These are phyloP conservation scores for Hoplias malabaricus DNA, from an alignment of 2,113 vertebrate species.

Conservation along the genomic window DNA sequence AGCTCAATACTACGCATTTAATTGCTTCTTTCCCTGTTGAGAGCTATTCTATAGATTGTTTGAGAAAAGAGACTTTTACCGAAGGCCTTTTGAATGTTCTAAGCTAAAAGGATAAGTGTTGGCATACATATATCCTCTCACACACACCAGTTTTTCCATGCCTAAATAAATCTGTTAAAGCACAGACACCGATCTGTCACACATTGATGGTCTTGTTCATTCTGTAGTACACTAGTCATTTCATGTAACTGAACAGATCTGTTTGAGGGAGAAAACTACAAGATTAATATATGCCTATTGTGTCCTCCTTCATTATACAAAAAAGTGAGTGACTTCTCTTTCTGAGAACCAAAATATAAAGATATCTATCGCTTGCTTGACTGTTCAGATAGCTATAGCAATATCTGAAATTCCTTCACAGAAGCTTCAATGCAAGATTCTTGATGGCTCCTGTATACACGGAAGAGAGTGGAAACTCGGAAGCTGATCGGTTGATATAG, in stretches of 20 bases:
- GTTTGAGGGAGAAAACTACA: slow-evolving; percentile 1
- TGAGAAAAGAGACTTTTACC: background rate
- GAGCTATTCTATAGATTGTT: background rate
- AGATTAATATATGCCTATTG: slow-evolving; percentile 6
- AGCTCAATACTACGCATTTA: background rate
- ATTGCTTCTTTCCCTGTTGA: background rate
- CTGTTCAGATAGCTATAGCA: slow-evolving; percentile 4
- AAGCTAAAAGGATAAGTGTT: background rate
- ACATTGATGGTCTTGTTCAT: slow-evolving; percentile 7
- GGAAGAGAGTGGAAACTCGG: background rate
- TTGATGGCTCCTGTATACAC: background rate
- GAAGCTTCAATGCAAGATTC: background rate
- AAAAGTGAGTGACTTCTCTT: background rate
- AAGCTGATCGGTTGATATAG: background rate
- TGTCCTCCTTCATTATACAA: slow-evolving; percentile 21
- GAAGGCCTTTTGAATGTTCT: slow-evolving; percentile 1
- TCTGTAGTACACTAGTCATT: slow-evolving; percentile 19
- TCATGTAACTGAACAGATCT: slow-evolving; percentile 8
- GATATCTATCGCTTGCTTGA: background rate
- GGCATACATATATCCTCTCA: background rate
- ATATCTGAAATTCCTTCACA: slow-evolving; percentile 2
- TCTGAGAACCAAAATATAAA: background rate
- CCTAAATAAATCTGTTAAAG: background rate
- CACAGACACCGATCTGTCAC: background rate
- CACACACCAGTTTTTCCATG: background rate